These are phyloP conservation scores for Turritopsis rubra DNA, from an alignment of 30 jellyfish, hydroid and myxozoan species.

Conservation along the genomic window DNA sequence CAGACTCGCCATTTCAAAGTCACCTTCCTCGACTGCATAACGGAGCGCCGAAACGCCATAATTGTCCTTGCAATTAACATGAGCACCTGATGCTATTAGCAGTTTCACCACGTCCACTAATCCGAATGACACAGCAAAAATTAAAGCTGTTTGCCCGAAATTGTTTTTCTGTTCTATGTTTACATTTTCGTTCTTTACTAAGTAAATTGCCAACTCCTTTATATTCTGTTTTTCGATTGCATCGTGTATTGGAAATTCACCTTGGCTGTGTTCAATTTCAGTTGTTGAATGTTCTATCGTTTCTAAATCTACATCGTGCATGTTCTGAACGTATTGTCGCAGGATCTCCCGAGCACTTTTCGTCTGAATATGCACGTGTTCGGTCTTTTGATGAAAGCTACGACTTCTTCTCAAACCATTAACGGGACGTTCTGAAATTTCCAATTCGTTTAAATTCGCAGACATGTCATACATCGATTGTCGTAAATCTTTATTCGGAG, in stretches of 20 bases:
- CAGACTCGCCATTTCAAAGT: constrained; percentile 35
- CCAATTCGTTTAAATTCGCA: constrained; percentile 2
- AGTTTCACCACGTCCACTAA: constrained; percentile 29
- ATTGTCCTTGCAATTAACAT: constrained; percentile 29
- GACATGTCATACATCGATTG: constrained; percentile 28
- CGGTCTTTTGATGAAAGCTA: constrained; percentile 4
- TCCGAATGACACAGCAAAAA: constrained; percentile 28
- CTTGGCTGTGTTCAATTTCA: background rate
- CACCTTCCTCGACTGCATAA: constrained; percentile 32
- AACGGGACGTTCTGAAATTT: constrained; percentile 10
- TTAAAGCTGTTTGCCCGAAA: constrained; percentile 27
- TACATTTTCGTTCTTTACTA: constrained; percentile 16
- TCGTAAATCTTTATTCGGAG: constrained; percentile 17
- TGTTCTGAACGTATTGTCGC: constrained; percentile 20
- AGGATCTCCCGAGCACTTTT: constrained; percentile 10
- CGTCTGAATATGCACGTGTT: constrained; percentile 20
- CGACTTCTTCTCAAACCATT: constrained; percentile 7
- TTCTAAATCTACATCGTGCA: constrained; percentile 23
- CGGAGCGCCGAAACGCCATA: constrained; percentile 28
- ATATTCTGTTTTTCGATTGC: constrained; percentile 24
- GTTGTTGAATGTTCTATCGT: background rate
- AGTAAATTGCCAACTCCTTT: constrained; percentile 18
- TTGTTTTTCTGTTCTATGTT: constrained; percentile 21
- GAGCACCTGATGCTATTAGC: constrained; percentile 31
- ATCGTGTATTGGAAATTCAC: constrained; percentile 21